Conservation (phyloP, 2,797 vertebrate genomes). For the Microchirus variegatus region DNA sequence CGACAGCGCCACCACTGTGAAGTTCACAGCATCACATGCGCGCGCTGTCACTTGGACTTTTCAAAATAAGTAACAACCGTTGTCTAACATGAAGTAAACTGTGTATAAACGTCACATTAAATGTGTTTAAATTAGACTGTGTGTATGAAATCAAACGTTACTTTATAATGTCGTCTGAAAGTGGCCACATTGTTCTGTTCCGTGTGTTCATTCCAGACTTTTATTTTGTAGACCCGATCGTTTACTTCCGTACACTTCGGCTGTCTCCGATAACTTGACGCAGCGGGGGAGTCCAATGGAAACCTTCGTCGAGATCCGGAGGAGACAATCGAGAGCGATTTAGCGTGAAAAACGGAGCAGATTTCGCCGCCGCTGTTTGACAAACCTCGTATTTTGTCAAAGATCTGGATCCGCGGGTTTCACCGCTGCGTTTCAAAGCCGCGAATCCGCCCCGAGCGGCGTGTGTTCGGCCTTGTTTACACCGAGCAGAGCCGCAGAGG, state of each 20-base stretch:
- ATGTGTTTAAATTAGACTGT: too few relatives aligned
- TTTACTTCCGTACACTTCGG: constrained; percentile 16
- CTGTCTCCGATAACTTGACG: constrained; percentile 38
- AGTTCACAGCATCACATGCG: not conserved
- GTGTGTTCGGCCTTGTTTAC: constrained; percentile 77
- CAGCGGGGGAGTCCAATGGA: constrained; percentile 77
- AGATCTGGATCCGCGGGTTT: not conserved
- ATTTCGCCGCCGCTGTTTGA: not conserved
- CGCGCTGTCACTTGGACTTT: not conserved
- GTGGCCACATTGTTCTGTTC: too few relatives aligned
- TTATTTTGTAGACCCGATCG: not conserved
- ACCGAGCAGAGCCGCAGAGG: constrained; percentile 60
- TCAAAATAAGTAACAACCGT: too few relatives aligned
- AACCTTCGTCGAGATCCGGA: constrained; percentile 70
- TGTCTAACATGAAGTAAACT: too few relatives aligned
- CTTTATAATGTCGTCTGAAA: too few relatives aligned
- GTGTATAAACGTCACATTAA: too few relatives aligned
- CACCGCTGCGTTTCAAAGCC: not conserved
- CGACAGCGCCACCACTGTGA: not conserved
- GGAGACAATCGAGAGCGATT: constrained; percentile 77
- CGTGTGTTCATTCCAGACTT: not conserved
- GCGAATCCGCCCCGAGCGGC: not conserved
- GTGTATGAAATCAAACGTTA: too few relatives aligned
- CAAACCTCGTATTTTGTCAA: not conserved
- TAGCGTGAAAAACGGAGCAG: constrained; percentile 33